Evolutionary conservation across 64 coral and sea anemone species (phyloP).

Genomic region (Montipora foliosa): DNA sequence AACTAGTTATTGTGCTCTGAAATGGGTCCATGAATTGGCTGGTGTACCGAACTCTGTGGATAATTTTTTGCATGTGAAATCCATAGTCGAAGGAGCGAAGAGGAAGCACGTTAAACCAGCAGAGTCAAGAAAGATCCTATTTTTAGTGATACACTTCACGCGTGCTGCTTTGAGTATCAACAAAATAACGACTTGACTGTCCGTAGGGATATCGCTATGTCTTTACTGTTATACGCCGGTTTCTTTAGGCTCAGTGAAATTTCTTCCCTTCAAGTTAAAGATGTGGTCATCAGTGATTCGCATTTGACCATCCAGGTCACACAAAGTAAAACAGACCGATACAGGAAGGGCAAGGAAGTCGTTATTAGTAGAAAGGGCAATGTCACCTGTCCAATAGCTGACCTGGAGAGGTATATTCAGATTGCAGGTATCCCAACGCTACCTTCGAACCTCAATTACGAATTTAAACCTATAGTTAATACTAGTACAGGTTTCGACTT

Average conservation of each 20-base stretch:
- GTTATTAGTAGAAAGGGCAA: neutral
- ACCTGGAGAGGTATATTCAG: too few relatives aligned
- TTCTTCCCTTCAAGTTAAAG: conserved; percentile 21
- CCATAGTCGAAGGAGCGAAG: neutral
- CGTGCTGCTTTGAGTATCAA: neutral
- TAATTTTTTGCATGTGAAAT: neutral
- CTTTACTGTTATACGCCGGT: conserved; percentile 36
- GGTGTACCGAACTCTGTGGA: neutral
- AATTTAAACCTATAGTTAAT: too few relatives aligned
- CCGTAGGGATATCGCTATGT: neutral
- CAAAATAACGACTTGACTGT: neutral
- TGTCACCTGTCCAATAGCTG: too few relatives aligned
- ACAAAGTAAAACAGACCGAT: conserved; percentile 55
- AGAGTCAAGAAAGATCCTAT: neutral
- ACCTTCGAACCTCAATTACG: too few relatives aligned
- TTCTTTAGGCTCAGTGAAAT: conserved; percentile 51
- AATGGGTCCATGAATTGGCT: neutral
- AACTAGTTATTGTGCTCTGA: neutral
- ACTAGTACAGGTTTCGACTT: too few relatives aligned
- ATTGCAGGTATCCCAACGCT: too few relatives aligned
- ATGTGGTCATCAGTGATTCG: conserved; percentile 22
- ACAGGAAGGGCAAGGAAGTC: conserved; percentile 40
- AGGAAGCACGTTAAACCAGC: neutral
- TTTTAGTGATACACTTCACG: neutral
- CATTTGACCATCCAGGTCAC: conserved; percentile 35